Evolutionary conservation across 2,888 invertebrate species (phyloP).

Genomic region (Pyrrhia umbra): DNA sequence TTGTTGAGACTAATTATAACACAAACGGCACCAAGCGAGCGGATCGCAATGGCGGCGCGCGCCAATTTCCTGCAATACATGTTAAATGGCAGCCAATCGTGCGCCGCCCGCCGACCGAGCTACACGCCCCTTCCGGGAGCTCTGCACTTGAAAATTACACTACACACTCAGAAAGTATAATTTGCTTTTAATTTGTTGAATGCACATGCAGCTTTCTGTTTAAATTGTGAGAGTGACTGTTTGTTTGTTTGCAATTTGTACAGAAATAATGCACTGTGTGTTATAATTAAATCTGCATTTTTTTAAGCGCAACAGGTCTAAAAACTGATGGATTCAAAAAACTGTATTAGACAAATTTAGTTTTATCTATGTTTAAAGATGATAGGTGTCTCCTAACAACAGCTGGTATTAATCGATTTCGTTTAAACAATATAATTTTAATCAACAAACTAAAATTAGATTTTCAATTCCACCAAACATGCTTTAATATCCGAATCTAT

Average conservation of each 20-base stretch:
- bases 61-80: constrained; percentile 82
- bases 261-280: too few relatives aligned
- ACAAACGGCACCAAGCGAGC: constrained; percentile 65
- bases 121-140: constrained; percentile 63
- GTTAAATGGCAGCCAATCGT: constrained; percentile 78
- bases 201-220: constrained; percentile 18
- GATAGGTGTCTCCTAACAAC: background rate
- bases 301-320: too few relatives aligned
- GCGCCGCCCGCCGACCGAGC: constrained; percentile 54
- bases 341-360: background rate
- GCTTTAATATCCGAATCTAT: constrained; percentile 60
- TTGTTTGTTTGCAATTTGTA: too few relatives aligned
- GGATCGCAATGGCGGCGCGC: constrained; percentile 70
- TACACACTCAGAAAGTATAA: constrained; percentile 26
- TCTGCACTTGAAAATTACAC: constrained; percentile 49
- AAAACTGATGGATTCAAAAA: background rate
- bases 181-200: constrained; percentile 43
- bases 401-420: constrained; percentile 17
- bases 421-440: constrained; percentile 41
- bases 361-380: background rate
- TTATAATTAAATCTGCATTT: too few relatives aligned
- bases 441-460: constrained; percentile 55
- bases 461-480: constrained; percentile 55
- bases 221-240: constrained; percentile 5
- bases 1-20: constrained; percentile 74